phyloP scores from a whole-genome alignment of 2,113 vertebrate species.

The Campylomormyrus numenius region DNA sequence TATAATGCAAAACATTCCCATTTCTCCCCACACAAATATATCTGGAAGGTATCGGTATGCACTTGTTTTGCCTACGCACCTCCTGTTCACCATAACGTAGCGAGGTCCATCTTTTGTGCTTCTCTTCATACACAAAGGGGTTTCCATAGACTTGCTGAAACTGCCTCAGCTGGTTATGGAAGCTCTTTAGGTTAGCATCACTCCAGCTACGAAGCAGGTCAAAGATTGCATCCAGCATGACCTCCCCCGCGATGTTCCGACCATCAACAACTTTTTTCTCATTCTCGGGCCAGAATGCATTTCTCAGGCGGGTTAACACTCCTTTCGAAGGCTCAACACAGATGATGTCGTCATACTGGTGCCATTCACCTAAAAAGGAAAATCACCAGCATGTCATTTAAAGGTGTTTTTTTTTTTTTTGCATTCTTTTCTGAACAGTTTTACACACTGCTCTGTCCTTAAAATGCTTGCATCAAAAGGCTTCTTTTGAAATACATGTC shows the following conservation, averaged over 20 bases:
- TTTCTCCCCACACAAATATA: background rate
- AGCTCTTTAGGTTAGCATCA: constrained; percentile 58
- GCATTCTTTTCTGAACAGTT: background rate
- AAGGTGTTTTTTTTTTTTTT: background rate
- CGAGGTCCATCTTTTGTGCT: constrained; percentile 19
- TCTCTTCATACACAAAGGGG: constrained; percentile 50
- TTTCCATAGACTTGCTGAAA: constrained; percentile 46
- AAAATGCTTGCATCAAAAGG: background rate
- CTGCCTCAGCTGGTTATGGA: constrained; percentile 64
- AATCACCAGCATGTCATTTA: background rate
- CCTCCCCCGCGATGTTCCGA: constrained; percentile 58
- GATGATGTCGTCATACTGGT: constrained; percentile 90
- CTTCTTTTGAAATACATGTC: background rate
- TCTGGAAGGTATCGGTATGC: background rate
- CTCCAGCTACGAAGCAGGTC: constrained; percentile 67
- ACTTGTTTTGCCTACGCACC: constrained; percentile 49
- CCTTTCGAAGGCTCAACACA: constrained; percentile 38
- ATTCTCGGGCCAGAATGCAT: constrained; percentile 11
- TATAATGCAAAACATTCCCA: background rate
- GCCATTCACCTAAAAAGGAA: constrained; percentile 66
- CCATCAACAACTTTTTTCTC: constrained; percentile 49
- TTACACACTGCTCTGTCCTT: background rate
- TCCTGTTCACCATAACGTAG: constrained; percentile 47
- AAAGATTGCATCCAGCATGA: constrained; percentile 77
- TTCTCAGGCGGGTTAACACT: rapidly evolving